Conservation (phyloP, 2,888 invertebrate genomes). For the Hirtodrosophila trivittata region DNA sequence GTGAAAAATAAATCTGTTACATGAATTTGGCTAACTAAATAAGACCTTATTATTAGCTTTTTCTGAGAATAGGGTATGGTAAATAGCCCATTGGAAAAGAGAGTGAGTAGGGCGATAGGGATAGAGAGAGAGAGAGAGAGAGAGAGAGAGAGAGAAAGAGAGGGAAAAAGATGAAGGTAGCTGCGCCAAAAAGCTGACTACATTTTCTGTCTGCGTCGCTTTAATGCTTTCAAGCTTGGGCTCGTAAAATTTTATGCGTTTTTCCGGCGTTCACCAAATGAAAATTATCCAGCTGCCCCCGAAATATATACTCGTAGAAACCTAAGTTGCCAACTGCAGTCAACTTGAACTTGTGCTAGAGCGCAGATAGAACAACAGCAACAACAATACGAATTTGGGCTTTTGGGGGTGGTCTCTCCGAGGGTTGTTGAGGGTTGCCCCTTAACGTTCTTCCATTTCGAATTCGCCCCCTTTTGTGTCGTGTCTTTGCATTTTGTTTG, state of each 20-base stretch:
- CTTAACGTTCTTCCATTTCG: slow-evolving; percentile 27
- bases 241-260: slow-evolving; percentile 84
- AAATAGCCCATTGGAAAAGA: slow-evolving; percentile 21
- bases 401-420: slow-evolving; percentile 34
- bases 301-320: slow-evolving; percentile 23
- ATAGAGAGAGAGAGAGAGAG: slow-evolving; percentile 3
- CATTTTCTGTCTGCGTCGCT: slow-evolving; percentile 66
- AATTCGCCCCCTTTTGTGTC: slow-evolving; percentile 32
- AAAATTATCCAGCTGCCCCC: slow-evolving; percentile 68
- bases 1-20: too few relatives aligned
- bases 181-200: slow-evolving; percentile 73
- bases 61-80: slow-evolving; percentile 15
- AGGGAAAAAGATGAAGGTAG: slow-evolving; percentile 23
- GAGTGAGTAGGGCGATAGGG: background rate
- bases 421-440: slow-evolving; percentile 60
- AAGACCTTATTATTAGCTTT: too few relatives aligned
- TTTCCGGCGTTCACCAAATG: slow-evolving; percentile 81
- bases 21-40: too few relatives aligned
- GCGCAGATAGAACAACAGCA: too few relatives aligned
- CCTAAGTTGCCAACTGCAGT: slow-evolving; percentile 68
- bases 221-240: slow-evolving; percentile 77
- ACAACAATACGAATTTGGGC: slow-evolving; percentile 11
- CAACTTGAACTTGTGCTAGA: slow-evolving; percentile 77
- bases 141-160: slow-evolving; percentile 1
- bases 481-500: slow-evolving; percentile 80